These are phyloP conservation scores for Pogonomyrmex barbatus DNA, from an alignment of 1,140 invertebrate species.

Conservation along the genomic window DNA sequence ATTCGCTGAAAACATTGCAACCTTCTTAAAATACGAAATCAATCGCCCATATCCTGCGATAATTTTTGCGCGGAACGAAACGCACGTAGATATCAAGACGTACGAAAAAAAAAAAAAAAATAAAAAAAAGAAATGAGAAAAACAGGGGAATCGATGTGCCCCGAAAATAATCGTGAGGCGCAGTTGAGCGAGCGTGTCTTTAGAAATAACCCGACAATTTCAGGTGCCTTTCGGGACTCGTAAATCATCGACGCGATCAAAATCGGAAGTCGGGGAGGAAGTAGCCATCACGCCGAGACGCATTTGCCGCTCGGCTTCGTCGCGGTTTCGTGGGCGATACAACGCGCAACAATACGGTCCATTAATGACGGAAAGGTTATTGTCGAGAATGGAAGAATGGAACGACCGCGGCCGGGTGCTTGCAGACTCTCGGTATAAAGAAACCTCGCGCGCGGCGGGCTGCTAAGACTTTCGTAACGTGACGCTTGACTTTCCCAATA, in stretches of 20 bases:
- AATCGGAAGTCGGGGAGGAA: conserved; percentile 68
- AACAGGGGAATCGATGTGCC: neutral
- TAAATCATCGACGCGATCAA: conserved; percentile 78
- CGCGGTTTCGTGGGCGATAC: conserved; percentile 38
- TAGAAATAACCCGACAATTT: neutral
- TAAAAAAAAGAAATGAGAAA: neutral
- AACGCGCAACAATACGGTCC: conserved; percentile 33
- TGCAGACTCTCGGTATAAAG: conserved; percentile 22
- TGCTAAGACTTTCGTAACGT: conserved; percentile 40
- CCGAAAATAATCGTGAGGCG: neutral
- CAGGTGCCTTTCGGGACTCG: conserved; percentile 56
- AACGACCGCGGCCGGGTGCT: neutral
- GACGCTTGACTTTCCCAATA: conserved; percentile 46
- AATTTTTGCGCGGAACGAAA: neutral
- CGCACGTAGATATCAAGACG: neutral
- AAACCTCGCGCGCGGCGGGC: conserved; percentile 16
- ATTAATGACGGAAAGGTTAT: conserved; percentile 60
- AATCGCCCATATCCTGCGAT: neutral
- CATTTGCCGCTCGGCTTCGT: conserved; percentile 68
- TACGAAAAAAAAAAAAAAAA: conserved; percentile 12
- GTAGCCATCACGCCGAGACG: conserved; percentile 58
- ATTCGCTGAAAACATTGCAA: neutral
- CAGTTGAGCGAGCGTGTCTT: neutral
- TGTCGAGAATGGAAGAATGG: conserved; percentile 41
- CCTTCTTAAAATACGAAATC: neutral